Evolutionary conservation across 2,888 invertebrate genomes (phyloP), one percentile per base, ranked within the genome.

Genomic region (Operophtera brumata): DNA sequence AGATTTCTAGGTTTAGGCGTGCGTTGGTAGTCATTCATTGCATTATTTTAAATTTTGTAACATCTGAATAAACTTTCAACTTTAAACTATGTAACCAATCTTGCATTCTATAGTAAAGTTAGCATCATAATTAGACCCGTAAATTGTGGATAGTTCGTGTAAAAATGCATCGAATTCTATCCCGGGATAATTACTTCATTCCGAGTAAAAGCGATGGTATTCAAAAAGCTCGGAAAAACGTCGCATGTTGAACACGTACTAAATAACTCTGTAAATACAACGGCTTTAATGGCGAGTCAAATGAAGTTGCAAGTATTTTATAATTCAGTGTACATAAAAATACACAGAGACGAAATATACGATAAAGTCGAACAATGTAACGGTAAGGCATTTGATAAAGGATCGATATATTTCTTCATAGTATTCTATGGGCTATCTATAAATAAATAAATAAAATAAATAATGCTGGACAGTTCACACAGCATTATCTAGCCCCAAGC

Each of bases 111-210:
- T 3, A 20, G 20, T 20, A 20, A 20, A 4, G 20, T 20, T 20
- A 4, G 8, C 14, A 10, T 39, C 10, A 25, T 25, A 39, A 39
- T 20, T 25, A 7, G 10, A 25, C 20, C 8, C 25, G n/a, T 28
- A 43, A 71, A 75, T 70, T 69, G 65, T 65, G 63, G 62, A 69
- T 66, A 61, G 65, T 59, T 75, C 75, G 73, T 73, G 76, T 66
- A 78, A 73, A 73, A 76, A 77, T 76, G 69, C 69, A 47, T 61
- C 57, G 55, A 57, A 60, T 54, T 59, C 44, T 36, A 46, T 46
- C 57, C 66, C 62, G 64, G 61, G 53, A 62, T 70, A 80, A 80
- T 76, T 72, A 70, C 80, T 81, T 79, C 62, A 80, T 78, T 78
- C 69, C 62, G 60, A 65, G 68, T 74, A 73, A 74, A 65, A 61